These are phyloP conservation scores for Agrypnus murinus DNA, from an alignment of 2,888 invertebrate genomes.

Conservation along the genomic window DNA sequence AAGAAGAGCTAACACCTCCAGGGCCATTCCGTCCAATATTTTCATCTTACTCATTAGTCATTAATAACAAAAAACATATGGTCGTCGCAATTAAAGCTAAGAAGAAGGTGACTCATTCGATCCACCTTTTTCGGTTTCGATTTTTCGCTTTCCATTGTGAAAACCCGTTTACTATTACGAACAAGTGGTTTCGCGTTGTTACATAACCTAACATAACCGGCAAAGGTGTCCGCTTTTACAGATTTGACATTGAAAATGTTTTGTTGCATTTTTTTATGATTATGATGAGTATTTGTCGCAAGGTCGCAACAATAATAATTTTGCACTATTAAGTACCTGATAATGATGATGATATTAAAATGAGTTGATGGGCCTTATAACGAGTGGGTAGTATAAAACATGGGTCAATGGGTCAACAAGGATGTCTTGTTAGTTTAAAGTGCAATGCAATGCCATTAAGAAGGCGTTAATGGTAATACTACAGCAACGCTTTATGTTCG, in stretches of 20 bases:
- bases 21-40: slow-evolving; percentile 3
- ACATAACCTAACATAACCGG: too few species aligned
- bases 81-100: too few species aligned
- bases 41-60: neutral
- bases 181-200: neutral
- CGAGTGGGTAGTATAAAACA: neutral
- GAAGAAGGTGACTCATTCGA: slow-evolving; percentile 12
- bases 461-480: slow-evolving; percentile 1
- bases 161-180: too few species aligned
- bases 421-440: slow-evolving; percentile 8
- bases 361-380: slow-evolving; percentile 6
- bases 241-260: slow-evolving; percentile 5
- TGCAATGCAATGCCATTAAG: slow-evolving; percentile 8
- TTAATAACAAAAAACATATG: slow-evolving; percentile 2
- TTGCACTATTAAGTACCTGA: slow-evolving; percentile 1
- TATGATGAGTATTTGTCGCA: neutral
- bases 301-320: neutral
- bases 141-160: too few species aligned
- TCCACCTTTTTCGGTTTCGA: neutral
- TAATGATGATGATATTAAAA: neutral
- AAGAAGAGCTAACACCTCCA: slow-evolving; percentile 18
- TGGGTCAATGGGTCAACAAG: slow-evolving; percentile 17
- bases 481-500: neutral
- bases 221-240: neutral
- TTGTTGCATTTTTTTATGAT: neutral